Evolutionary conservation across 2,113 vertebrate genomes (phyloP), one percentile per base, ranked within the genome.

Genomic region (Bujurquina vittata): DNA sequence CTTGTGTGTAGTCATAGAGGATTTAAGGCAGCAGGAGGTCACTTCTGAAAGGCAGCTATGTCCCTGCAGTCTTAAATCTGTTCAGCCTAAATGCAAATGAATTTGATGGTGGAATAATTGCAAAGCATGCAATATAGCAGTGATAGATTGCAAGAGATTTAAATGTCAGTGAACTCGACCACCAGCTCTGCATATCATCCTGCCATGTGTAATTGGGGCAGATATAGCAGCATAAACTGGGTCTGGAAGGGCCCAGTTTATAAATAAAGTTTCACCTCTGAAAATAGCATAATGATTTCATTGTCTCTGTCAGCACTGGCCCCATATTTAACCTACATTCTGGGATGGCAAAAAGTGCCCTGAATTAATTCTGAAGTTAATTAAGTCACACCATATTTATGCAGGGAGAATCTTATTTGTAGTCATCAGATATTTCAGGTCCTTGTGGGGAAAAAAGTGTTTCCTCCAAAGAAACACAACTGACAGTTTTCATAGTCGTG

Each of bases 321-420:
- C 87, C 83, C 84, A 43, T 80, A 81, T 91, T 92, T 88, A 95
- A 90, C 93, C 94, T 93, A 91, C 87, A 92, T 94, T 91, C 79
- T 86, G 72, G 23, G 61, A 88, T 84, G 81, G 26, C 60, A 63
- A 61, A 14, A 59, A 77, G 86, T 79, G 86, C 23, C 82, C 87
- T 89, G 72, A 87, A 81, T 91, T 89, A 82, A 84, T 83, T 54
- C 7, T 18, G 54, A 37, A 90, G 84, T 83, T 88, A 86, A 92
- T 93, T 88, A 86, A 86, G 57, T 91, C 86, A 59, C 74, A 57
- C 52, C 67, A 77, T 87, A 83, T 88, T 90, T 60, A 87, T 84
- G 58, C 14, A 4, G 22, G 9, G 46, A 56, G 31, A 20, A 26
- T 76, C 80, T 65, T 35, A 49, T 75, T 79, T 83, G 18, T 14